Evolutionary conservation across 2,113 vertebrate genomes (phyloP).

Genomic region (Sapayoa aenigma): DNA sequence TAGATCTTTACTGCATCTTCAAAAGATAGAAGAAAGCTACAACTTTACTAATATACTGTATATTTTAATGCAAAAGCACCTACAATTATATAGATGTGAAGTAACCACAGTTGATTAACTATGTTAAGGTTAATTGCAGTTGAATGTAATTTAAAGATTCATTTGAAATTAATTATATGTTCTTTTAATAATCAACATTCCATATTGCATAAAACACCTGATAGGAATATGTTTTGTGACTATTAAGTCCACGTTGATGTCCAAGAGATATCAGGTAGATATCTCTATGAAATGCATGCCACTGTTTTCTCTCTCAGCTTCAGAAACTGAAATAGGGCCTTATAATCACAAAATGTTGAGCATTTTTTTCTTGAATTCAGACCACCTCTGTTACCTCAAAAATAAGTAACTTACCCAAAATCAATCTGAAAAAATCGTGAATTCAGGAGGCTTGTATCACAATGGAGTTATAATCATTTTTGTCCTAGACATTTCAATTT

Average conservation of each 20-base stretch:
- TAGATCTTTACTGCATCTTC: background rate
- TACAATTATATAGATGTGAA: background rate
- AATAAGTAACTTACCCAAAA: background rate
- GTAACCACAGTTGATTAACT: constrained; percentile 13
- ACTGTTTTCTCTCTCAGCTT: background rate
- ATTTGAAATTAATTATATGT: constrained; percentile 46
- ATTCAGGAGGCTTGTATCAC: background rate
- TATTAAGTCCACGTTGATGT: background rate
- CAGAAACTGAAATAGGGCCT: background rate
- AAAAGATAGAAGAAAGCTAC: background rate
- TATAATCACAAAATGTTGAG: background rate
- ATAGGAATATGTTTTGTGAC: background rate
- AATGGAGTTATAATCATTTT: background rate
- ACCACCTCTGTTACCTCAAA: background rate
- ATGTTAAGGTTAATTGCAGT: constrained; percentile 46
- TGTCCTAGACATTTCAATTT: background rate
- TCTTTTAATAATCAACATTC: constrained; percentile 26
- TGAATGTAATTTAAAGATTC: constrained; percentile 38
- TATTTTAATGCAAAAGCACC: constrained; percentile 29
- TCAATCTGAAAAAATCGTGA: background rate
- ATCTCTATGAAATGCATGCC: background rate
- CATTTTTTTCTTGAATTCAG: background rate
- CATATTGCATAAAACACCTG: constrained; percentile 38
- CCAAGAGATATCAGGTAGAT: background rate
- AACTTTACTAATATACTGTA: background rate